Evolutionary conservation across 2,113 vertebrate genomes (phyloP).

Genomic region (Siphamia tubifer): DNA sequence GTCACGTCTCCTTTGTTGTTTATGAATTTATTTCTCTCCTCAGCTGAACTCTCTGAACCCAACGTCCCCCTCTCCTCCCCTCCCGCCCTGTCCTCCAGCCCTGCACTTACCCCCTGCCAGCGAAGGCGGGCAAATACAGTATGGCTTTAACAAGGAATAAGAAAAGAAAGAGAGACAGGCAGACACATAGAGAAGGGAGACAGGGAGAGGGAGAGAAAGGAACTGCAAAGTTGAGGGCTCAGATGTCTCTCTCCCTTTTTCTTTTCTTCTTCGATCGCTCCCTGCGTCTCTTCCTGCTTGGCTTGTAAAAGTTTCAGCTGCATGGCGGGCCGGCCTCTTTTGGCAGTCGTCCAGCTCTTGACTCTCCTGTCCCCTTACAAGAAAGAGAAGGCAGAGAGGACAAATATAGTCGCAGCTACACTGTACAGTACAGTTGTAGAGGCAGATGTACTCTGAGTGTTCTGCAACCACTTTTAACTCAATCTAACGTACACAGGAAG

Average conservation of each 20-base stretch:
- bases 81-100: constrained; percentile 53
- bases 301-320: constrained; percentile 82
- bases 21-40: constrained; percentile 83
- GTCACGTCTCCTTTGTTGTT: constrained; percentile 82
- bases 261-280: constrained; percentile 59
- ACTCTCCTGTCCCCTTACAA: constrained; percentile 62
- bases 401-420: constrained; percentile 66
- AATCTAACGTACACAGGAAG: neutral
- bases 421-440: constrained; percentile 27
- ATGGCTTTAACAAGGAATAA: constrained; percentile 56
- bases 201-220: constrained; percentile 16
- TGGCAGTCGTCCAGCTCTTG: constrained; percentile 74
- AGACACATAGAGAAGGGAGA: constrained; percentile 34
- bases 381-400: constrained; percentile 51
- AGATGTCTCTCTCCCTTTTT: constrained; percentile 60
- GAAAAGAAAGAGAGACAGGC: constrained; percentile 28
- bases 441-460: constrained; percentile 33
- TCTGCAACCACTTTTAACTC: neutral
- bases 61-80: constrained; percentile 33
- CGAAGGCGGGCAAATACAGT: constrained; percentile 67
- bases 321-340: constrained; percentile 72
- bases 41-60: constrained; percentile 79
- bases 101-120: constrained; percentile 69
- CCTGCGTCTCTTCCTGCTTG: constrained; percentile 75
- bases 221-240: constrained; percentile 12